A percentile compares a stretch with the other conserved stretches of the same genome.
Conservation (phyloP, 2,888 invertebrate genomes). For the Phania funesta region DNA sequence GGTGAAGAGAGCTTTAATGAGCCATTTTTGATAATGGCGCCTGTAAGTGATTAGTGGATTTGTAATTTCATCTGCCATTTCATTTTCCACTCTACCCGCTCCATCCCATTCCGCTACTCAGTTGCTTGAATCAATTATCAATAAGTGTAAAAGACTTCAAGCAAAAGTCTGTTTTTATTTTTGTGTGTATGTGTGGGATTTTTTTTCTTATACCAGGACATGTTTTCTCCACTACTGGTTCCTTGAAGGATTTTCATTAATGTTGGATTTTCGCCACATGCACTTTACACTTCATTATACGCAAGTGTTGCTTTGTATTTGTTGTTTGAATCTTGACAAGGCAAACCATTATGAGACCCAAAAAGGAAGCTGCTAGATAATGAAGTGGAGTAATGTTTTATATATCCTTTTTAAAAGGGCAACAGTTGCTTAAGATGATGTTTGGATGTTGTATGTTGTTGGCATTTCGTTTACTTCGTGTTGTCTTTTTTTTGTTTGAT, state of each 20-base stretch:
- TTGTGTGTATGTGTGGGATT: constrained; percentile 17
- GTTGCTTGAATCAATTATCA: constrained; percentile 45
- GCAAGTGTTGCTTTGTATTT: constrained; percentile 64
- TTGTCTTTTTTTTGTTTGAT: constrained; percentile 29
- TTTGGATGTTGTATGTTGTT: constrained; percentile 41
- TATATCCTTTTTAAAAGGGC: constrained; percentile 22
- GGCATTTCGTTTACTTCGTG: constrained; percentile 10
- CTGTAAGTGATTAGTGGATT: constrained; percentile 54
- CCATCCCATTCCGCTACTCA: background rate
- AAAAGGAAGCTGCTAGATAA: background rate
- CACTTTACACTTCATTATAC: constrained; percentile 77
- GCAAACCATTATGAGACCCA: background rate
- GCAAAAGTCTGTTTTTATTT: constrained; percentile 22
- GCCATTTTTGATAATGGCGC: constrained; percentile 34
- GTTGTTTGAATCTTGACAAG: background rate
- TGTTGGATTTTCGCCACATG: constrained; percentile 53
- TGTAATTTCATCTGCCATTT: background rate
- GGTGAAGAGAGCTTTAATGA: constrained; percentile 11
- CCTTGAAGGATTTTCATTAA: constrained; percentile 23
- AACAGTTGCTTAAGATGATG: constrained; percentile 59
- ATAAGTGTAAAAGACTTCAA: constrained; percentile 24
- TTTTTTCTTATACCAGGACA: background rate
- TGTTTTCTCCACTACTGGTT: background rate
- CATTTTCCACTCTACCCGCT: background rate
- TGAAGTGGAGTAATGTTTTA: background rate